Base-by-base conservation (phyloP, 2,797 vertebrate genomes). In the Cossypha polioptera region DNA sequence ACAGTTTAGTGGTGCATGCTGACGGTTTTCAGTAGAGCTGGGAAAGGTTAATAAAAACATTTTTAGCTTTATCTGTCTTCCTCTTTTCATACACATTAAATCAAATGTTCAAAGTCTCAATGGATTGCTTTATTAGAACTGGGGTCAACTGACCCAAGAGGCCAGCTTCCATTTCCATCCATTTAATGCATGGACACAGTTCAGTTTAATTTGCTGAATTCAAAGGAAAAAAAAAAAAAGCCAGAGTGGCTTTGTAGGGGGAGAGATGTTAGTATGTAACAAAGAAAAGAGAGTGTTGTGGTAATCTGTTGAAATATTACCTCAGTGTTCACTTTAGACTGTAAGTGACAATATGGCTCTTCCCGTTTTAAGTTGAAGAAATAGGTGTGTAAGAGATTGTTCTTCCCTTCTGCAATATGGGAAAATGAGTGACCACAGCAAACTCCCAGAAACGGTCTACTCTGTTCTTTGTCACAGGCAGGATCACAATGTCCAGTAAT, bases 31-130 rank as follows among this genome's bases (percentile, higher is more conserved):
- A 97, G 97, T 97, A 97, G 96, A 97, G 97, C 95, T 98, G 97
- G 97, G 96, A 97, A 97, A 98, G 98, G 98, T 98, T 99, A 98
- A 99, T 98, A 98, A 98, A 98, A 98, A 98, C 96, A 98, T 98
- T 98, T 98, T 97, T 98, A 92, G 96, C 95, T 96, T 98, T 98
- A 98, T 98, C 97, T 97, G 42, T 87, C 94, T 95, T 98, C 95
- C 95, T 95, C 97, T 96, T 96, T 96, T 97, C 95, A 87, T 97
- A 97, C 95, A 97, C 96, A 97, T 98, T 98, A 98, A 98, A 98
- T 97, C 94, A 97, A 97, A 98, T 97, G 93, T 96, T 97, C 97
- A 97, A 94, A 94, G 95, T 97, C 98, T 98, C 96, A 92, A 40
- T 94, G 96, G 97, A 97, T 97, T 88, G 82, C 95, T 98, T 98